These are phyloP conservation scores for Nyctibius bracteatus DNA, from an alignment of 2,113 vertebrate species.

Conservation along the genomic window DNA sequence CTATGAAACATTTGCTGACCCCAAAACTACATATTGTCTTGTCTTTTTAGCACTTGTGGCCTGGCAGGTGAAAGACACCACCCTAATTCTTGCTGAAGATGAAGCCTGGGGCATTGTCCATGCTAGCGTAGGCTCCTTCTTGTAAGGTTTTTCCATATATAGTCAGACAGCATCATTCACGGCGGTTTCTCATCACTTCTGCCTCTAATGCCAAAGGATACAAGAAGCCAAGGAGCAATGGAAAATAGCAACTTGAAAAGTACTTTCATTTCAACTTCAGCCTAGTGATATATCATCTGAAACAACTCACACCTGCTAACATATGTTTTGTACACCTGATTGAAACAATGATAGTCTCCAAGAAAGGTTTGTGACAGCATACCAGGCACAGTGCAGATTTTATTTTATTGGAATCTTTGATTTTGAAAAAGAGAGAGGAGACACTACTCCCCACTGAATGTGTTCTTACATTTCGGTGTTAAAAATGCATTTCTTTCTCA, in stretches of 20 bases:
- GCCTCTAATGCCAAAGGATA: not conserved
- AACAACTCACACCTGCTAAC: not conserved
- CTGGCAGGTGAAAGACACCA: not conserved
- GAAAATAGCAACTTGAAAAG: constrained; percentile 16
- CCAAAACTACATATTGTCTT: not conserved
- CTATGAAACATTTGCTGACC: not conserved
- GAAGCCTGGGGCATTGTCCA: not conserved
- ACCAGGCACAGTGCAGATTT: not conserved
- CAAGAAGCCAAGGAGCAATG: not conserved
- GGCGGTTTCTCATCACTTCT: not conserved
- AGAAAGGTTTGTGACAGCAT: not conserved
- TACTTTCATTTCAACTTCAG: not conserved
- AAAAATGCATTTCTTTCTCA: not conserved
- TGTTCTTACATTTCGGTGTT: not conserved
- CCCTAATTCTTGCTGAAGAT: not conserved
- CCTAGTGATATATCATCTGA: not conserved
- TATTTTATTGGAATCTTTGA: not conserved
- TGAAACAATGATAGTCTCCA: not conserved
- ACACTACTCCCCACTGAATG: not conserved
- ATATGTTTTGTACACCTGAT: not conserved
- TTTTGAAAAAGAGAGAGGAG: not conserved
- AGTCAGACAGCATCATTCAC: not conserved
- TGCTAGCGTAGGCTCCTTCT: not conserved
- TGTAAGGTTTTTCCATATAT: constrained; percentile 15
- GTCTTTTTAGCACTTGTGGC: not conserved